Conservation (phyloP, 2,888 invertebrate species). For the Drosophila borborema region DNA sequence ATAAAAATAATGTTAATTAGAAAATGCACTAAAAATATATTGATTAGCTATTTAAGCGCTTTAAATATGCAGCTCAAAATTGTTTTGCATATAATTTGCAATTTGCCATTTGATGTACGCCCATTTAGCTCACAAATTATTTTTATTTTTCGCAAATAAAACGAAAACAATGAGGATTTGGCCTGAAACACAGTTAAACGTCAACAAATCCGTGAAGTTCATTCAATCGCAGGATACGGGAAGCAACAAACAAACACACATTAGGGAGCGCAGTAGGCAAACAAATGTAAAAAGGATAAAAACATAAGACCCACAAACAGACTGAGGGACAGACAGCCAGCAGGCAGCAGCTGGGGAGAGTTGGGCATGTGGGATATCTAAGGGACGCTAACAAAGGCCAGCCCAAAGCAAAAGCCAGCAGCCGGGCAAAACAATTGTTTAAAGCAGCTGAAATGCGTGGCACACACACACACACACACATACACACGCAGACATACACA, state of each 20-base stretch:
- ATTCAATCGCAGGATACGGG: conserved; percentile 55
- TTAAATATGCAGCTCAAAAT: too few relatives aligned
- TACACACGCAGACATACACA: not conserved
- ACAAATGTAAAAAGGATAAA: conserved; percentile 66
- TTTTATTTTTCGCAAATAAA: conserved; percentile 2
- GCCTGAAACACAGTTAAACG: conserved; percentile 51
- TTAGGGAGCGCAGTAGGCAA: conserved; percentile 41
- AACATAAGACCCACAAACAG: conserved; percentile 40
- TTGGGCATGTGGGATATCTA: conserved; percentile 34
- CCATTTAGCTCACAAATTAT: not conserved
- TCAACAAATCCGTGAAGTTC: conserved; percentile 60
- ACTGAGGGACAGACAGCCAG: not conserved
- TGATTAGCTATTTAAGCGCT: not conserved
- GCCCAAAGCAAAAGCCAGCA: conserved; percentile 35
- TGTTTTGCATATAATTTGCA: not conserved
- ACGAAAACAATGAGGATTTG: conserved; percentile 3
- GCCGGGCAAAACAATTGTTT: conserved; percentile 69
- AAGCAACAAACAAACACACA: conserved; percentile 43
- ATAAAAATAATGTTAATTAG: not conserved
- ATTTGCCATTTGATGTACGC: not conserved
- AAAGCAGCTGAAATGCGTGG: conserved; percentile 66
- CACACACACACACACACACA: conserved; percentile 1
- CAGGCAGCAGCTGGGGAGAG: not conserved
- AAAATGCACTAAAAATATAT: too few relatives aligned
- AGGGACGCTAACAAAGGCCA: conserved; percentile 35